Conservation (phyloP, 2,797 vertebrate genomes). For the Linurgus olivaceus region DNA sequence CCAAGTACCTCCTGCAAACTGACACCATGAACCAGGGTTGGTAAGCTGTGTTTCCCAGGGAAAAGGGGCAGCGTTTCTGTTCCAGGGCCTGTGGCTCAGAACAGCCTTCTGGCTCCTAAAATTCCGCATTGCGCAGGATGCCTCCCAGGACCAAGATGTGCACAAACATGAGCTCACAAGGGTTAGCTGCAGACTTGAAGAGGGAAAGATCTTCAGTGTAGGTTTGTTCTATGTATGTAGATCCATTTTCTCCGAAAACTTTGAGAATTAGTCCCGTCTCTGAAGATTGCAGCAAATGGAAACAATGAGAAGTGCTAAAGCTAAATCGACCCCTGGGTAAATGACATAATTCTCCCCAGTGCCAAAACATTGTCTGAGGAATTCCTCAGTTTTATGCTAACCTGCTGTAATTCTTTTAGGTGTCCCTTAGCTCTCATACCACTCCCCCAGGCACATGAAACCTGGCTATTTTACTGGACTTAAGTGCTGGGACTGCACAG, state of each 20-base stretch:
- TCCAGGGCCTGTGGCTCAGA: too few species aligned
- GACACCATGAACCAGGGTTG: too few species aligned
- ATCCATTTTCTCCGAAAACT: neutral
- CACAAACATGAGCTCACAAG: neutral
- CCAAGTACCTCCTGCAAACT: too few species aligned
- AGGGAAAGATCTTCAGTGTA: neutral
- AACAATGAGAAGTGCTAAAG: constrained; percentile 51
- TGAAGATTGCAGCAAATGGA: constrained; percentile 45
- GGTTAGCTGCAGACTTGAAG: neutral
- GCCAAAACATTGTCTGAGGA: constrained; percentile 25
- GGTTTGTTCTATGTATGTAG: neutral
- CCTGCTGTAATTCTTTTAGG: constrained; percentile 27
- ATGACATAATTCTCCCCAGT: constrained; percentile 32
- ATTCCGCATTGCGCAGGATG: too few species aligned
- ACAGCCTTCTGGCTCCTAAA: too few species aligned
- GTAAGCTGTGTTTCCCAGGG: too few species aligned
- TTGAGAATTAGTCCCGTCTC: neutral
- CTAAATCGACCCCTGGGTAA: constrained; percentile 22
- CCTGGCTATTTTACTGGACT: neutral
- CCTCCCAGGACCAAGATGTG: too few species aligned
- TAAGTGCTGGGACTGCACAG: neutral
- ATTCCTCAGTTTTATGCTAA: constrained; percentile 25
- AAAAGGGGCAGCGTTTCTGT: too few species aligned
- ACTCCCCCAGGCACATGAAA: neutral
- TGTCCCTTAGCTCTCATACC: constrained; percentile 9